Base-by-base conservation (phyloP, 2,797 vertebrate species). In the Poeciliopsis paucimaculata region DNA sequence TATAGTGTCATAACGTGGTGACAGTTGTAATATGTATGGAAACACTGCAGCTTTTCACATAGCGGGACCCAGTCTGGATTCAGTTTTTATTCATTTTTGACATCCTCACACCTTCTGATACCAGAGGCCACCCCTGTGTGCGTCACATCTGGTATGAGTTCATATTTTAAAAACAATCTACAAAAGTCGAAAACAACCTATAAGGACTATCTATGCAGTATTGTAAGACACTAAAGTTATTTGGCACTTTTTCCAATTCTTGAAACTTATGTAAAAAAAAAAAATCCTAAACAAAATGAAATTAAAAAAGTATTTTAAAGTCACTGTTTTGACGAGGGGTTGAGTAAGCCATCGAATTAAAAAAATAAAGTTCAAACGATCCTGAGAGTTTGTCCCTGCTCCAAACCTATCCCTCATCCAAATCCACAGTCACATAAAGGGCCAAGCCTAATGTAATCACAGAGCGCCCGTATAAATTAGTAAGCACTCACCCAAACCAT, bases 401-500 rank as follows among this genome's bases (percentile, higher is more conserved):
- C 91, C 90, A 88, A 82, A 81, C 72, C 45, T 12, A 23, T 57
- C 45, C 78, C 70, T 83, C 76, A 47, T 86, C 79, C 86, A 88
- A 85, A 85, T 79, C 81, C 81, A 76, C 81, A 68, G 86, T 84
- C 76, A 78, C 72, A 85, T 77, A 82, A 78, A 78, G 10, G 68
- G 68, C 77, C 68, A 62, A 76, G 76, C 79, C 88, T 78, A 80
- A 90, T 82, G 66, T 89, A 88, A 93, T 92, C 88, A 86, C 84
- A 89, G 85, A 90, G 90, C 1, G 60, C 88, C 89, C 75, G 73
- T 89, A 89, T 89, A 87, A 91, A 92, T 92, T 86, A 90, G 84
- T 77, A 77, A 91, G 91, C 90, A 90, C 90, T 93, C 87, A 84
- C 78, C 79, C 83, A 82, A 90, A 86, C 88, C 86, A 89, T 92